A percentile compares a stretch with the other conserved stretches of the same genome.
Conservation (phyloP, 1,140 invertebrate species). For the Coptotermes formosanus region DNA sequence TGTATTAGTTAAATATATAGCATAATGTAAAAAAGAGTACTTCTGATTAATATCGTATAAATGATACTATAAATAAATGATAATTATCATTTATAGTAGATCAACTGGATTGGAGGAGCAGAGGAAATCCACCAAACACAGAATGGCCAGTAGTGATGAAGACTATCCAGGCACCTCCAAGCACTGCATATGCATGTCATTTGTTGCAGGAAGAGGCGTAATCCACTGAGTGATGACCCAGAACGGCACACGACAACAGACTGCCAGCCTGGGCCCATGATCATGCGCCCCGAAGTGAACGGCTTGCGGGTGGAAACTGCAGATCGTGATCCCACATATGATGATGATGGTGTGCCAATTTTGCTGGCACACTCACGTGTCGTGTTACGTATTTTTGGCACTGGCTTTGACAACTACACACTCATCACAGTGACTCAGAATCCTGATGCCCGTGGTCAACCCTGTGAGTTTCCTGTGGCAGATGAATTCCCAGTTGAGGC, state of each 20-base stretch:
- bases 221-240: neutral
- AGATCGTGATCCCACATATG: constrained; percentile 57
- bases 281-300: neutral
- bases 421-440: constrained; percentile 69
- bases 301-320: constrained; percentile 43
- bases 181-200: too few relatives aligned
- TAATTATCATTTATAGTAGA: too few relatives aligned
- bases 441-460: constrained; percentile 48
- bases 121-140: too few relatives aligned
- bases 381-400: constrained; percentile 72
- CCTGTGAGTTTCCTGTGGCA: constrained; percentile 50
- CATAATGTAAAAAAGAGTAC: too few relatives aligned
- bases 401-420: constrained; percentile 62
- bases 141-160: too few relatives aligned
- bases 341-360: constrained; percentile 63
- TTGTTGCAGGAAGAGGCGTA: neutral
- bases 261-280: neutral
- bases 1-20: too few relatives aligned
- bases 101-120: too few relatives aligned
- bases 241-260: neutral
- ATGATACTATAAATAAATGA: too few relatives aligned
- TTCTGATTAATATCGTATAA: too few relatives aligned
- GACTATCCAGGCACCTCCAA: too few relatives aligned
- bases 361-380: constrained; percentile 59
- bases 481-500: constrained; percentile 45